Base-by-base conservation (phyloP, 2,888 invertebrate genomes). In the Pristionchus maxplancki region DNA sequence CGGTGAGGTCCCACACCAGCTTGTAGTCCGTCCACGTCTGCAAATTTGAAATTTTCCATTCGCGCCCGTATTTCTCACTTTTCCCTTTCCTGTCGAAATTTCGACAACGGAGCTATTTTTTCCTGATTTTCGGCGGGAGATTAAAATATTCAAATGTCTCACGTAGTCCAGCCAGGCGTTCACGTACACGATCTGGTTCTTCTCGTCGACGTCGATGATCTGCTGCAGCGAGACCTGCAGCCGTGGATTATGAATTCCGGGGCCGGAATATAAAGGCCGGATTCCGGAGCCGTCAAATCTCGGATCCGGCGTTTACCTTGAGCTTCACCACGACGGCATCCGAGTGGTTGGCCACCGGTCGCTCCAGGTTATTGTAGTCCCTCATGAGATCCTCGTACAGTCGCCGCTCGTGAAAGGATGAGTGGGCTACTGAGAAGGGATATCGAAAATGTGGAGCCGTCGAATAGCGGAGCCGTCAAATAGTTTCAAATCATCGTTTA, bases 21-120 rank as follows among this genome's bases (percentile, higher is more conserved):
- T 94, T 94, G 90, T 94, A 94, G 90, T 94, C 94, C 83, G 92
- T 92, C 94, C 94, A 94, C 8, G 91, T 90, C 92, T 94, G 87
- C 34, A 44, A 62, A n/a, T 71, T 37, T 2, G n/a, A 58, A 58
- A 17, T 78, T 40, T 74, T 74, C 24, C 2, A 40, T 74, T 74
- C 71, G 40, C 37, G 37, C 40, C 15, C 0, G 13, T 31, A 17
- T 15, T 28, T 31, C 6, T 1, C 1, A 37, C n/a, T 24, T 24
- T 40, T 40, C 20, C 8, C 3, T 11, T 6, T 84, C 34, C 31
- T 31, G 64, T 64, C 40, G 37, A 86, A 44, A 34, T 50, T 53
- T 67, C 50, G 44, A 81, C 50, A 31, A 24, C 48, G 37, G 20
- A 28, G 71, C 40, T 40, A 74, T 24, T 40, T 67, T 4, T 37